Evolutionary conservation across 2,797 vertebrate species (phyloP).

Genomic region (Moxostoma hubbsi): DNA sequence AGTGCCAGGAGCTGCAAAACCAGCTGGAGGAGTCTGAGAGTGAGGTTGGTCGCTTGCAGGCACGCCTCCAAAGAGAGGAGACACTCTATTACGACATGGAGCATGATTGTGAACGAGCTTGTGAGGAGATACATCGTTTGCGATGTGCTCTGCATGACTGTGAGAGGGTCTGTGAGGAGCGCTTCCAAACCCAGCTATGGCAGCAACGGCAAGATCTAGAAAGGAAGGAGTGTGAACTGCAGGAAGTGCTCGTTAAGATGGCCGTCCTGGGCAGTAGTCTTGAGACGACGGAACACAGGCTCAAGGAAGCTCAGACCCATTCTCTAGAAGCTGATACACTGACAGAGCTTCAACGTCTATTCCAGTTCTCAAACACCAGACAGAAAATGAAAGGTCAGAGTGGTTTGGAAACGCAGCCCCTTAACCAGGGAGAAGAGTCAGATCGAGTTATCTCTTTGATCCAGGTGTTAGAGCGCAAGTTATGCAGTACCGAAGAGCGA

Average conservation of each 20-base stretch:
- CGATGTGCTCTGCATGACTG: slow-evolving; percentile 78
- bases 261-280: slow-evolving; percentile 83
- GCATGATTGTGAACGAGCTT: slow-evolving; percentile 78
- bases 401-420: slow-evolving; percentile 68
- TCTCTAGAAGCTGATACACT: background rate
- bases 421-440: slow-evolving; percentile 68
- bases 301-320: slow-evolving; percentile 75
- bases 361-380: slow-evolving; percentile 55
- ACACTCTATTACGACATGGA: slow-evolving; percentile 85
- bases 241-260: slow-evolving; percentile 87
- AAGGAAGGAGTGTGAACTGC: slow-evolving; percentile 86
- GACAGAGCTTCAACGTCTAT: slow-evolving; percentile 68
- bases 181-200: slow-evolving; percentile 48
- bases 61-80: slow-evolving; percentile 82
- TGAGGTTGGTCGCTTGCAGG: slow-evolving; percentile 78
- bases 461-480: slow-evolving; percentile 88
- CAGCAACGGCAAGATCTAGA: slow-evolving; percentile 78
- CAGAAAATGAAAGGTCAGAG: slow-evolving; percentile 64
- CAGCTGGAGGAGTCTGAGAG: slow-evolving; percentile 79
- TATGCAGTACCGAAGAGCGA: slow-evolving; percentile 89
- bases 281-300: slow-evolving; percentile 84
- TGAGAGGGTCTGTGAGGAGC: slow-evolving; percentile 67
- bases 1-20: slow-evolving; percentile 86
- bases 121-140: slow-evolving; percentile 79
- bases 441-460: slow-evolving; percentile 87